Base-by-base conservation (phyloP, 2,888 invertebrate genomes). In the Sminthurinus aureus region DNA sequence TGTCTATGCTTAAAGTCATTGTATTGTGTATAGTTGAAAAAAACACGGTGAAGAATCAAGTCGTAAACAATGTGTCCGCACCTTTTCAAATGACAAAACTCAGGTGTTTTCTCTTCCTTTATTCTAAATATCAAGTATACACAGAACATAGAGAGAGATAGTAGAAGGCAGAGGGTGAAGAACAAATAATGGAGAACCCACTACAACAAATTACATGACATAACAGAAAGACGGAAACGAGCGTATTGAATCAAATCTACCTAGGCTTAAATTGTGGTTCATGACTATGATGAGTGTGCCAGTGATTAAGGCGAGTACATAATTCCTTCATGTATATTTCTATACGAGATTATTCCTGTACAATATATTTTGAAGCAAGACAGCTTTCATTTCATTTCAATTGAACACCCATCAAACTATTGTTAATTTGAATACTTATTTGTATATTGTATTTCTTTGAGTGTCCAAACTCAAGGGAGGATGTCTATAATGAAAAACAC, bases 61-160 rank as follows among this genome's bases (percentile, higher is more conserved):
- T 79, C 79, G 51, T 79, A 69, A 79, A 79, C 69, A 79, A 79
- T 79, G 51, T 26, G 79, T 69, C 79, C 79, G 79, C 79, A 79
- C 79, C 79, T 69, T 69, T 15, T 50, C 22, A 26, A 18, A 15
- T 51, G 50, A 75, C 50, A 75, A 75, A 50, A 26, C 74, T 38
- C 74, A 74, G 74, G 74, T 74, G 74, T 26, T 18, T 74, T 38
- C 38, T 38, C 26, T 50, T 74, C 38, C 13, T n/a, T 18, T 75
- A 38, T 26, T 24, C 73, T 38, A 4, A 4, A 38, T 38, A 38
- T 38, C 38, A 74, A 24, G 26, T 26, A 69, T n/a, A 69, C 69
- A 69, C 20, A 9, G 9, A 1, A 64, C 18, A 18, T 4, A 64
- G 64, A 4, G 18, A 18, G 15, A 18, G 15, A 64, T 4, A 9